A percentile compares a stretch with the other conserved stretches of the same genome.
These are phyloP conservation scores for Lepidurus packardi DNA, from an alignment of 1,140 invertebrate genomes.

Conservation along the genomic window DNA sequence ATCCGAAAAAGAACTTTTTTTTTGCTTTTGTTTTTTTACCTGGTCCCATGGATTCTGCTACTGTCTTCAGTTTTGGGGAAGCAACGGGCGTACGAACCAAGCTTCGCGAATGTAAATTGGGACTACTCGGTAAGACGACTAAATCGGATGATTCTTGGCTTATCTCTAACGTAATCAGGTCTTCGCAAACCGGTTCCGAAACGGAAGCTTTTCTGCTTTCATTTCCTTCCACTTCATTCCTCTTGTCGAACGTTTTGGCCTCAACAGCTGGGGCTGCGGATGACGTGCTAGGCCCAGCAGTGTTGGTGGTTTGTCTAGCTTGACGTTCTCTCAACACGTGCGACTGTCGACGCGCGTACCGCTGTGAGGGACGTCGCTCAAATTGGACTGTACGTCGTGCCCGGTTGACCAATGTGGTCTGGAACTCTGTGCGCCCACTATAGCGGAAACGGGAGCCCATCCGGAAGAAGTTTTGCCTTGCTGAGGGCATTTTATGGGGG, in stretches of 20 bases:
- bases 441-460: conserved; percentile 95
- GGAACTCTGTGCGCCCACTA: conserved; percentile 86
- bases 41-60: neutral
- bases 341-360: conserved; percentile 84
- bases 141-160: conserved; percentile 27
- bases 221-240: conserved; percentile 34
- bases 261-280: conserved; percentile 29
- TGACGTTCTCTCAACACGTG: conserved; percentile 66
- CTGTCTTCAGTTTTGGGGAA: conserved; percentile 17
- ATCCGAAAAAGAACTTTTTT: neutral
- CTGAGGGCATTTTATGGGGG: conserved; percentile 79
- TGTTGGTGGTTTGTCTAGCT: conserved; percentile 31
- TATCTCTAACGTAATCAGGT: conserved; percentile 31
- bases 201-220: conserved; percentile 19
- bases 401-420: conserved; percentile 81
- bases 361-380: conserved; percentile 89
- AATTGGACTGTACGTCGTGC: conserved; percentile 87
- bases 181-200: conserved; percentile 30
- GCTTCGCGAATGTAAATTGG: conserved; percentile 27
- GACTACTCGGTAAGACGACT: conserved; percentile 19
- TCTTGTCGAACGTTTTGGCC: conserved; percentile 26
- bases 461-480: conserved; percentile 90
- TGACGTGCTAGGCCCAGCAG: conserved; percentile 26
- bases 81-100: neutral
- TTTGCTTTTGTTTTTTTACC: neutral